phyloP scores from a whole-genome alignment of 2,888 invertebrate species.

The Ophraella communa region DNA sequence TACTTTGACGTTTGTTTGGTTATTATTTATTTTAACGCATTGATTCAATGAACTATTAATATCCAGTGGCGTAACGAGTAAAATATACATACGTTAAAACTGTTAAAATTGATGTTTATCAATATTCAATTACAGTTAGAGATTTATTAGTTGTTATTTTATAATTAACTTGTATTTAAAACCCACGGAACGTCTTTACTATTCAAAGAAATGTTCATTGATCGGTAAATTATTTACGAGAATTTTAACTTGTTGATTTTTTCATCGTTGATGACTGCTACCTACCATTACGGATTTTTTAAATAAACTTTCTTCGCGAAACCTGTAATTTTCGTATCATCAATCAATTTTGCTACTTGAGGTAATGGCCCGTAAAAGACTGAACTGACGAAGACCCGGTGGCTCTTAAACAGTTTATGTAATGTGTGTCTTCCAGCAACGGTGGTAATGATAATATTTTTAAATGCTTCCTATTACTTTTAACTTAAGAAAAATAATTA shows the following conservation, averaged over 20 bases:
- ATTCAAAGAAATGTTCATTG: too few relatives aligned
- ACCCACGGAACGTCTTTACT: too few relatives aligned
- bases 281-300: constrained; percentile 19
- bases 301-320: constrained; percentile 20
- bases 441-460: too few relatives aligned
- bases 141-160: too few relatives aligned
- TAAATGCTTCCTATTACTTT: too few relatives aligned
- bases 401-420: constrained; percentile 9
- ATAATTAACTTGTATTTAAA: too few relatives aligned
- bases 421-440: constrained; percentile 8
- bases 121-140: too few relatives aligned
- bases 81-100: too few relatives aligned
- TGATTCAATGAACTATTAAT: neutral
- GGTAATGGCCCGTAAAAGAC: constrained; percentile 19
- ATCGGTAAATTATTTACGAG: neutral
- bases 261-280: constrained; percentile 8
- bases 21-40: neutral
- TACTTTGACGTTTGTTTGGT: neutral
- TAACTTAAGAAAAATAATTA: too few relatives aligned
- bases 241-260: constrained; percentile 16
- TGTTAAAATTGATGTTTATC: too few relatives aligned
- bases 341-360: constrained; percentile 27
- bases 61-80: neutral
- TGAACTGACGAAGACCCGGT: constrained; percentile 16
- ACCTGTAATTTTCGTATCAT: constrained; percentile 24